Evolutionary conservation across 2,888 invertebrate species (phyloP).

Genomic region (Argyresthia albistria): DNA sequence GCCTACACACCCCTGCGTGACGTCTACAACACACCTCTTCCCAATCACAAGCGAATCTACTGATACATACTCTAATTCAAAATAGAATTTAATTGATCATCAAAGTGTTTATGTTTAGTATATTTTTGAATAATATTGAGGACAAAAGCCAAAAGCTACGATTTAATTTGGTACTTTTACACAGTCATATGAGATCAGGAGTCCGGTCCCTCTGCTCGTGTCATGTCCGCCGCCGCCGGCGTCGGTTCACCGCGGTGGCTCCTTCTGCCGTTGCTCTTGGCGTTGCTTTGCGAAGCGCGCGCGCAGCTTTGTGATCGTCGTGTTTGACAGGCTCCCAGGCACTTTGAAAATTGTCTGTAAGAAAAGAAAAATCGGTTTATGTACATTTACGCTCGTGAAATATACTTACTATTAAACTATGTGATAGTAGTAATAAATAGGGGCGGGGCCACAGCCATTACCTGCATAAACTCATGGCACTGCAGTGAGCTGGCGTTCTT

Average conservation of each 20-base stretch:
- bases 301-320: constrained; percentile 76
- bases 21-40: too few species aligned
- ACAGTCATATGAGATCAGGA: constrained; percentile 51
- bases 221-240: neutral
- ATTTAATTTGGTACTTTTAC: neutral
- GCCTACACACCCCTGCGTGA: too few species aligned
- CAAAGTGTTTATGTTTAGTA: too few species aligned
- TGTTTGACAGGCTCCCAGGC: constrained; percentile 82
- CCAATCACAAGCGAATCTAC: too few species aligned
- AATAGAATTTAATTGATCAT: too few species aligned
- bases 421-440: too few species aligned
- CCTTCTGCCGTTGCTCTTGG: constrained; percentile 59
- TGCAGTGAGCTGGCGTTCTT: constrained; percentile 84
- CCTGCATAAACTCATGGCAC: constrained; percentile 93
- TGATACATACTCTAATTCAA: too few species aligned
- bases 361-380: too few species aligned
- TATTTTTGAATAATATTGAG: too few species aligned
- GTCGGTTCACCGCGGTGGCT: constrained; percentile 41
- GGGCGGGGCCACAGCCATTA: constrained; percentile 31
- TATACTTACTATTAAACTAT: too few species aligned
- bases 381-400: too few species aligned
- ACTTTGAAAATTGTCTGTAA: constrained; percentile 84
- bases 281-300: constrained; percentile 69
- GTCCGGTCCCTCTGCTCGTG: constrained; percentile 13
- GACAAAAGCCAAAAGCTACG: neutral